Conservation (phyloP, 1,140 invertebrate genomes). For the Chrysoperla carnea region DNA sequence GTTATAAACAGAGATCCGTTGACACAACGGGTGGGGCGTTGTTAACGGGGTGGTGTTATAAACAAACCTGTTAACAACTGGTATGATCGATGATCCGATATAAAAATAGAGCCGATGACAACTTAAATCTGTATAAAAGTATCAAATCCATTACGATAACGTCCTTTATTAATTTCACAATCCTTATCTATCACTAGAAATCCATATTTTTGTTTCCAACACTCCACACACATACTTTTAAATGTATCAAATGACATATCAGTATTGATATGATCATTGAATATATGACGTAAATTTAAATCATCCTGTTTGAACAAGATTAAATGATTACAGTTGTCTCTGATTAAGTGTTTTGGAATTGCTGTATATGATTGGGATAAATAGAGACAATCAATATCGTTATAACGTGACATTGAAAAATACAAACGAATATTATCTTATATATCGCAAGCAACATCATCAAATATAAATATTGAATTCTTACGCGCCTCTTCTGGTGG, state of each 20-base stretch:
- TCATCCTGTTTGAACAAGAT: conserved; percentile 5
- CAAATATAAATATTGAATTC: too few species aligned
- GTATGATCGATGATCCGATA: background rate
- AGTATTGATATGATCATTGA: conserved; percentile 5
- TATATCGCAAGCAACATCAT: too few species aligned
- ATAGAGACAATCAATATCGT: too few species aligned
- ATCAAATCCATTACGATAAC: conserved; percentile 8
- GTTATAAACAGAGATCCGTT: background rate
- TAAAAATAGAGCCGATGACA: too few species aligned
- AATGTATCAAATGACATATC: conserved; percentile 9
- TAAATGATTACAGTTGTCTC: conserved; percentile 6
- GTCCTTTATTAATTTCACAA: conserved; percentile 7
- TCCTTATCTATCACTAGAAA: conserved; percentile 10
- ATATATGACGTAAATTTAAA: conserved; percentile 6
- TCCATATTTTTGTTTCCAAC: conserved; percentile 7
- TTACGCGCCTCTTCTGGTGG: too few species aligned
- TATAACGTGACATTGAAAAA: too few species aligned
- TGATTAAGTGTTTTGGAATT: conserved; percentile 5
- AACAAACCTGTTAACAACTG: background rate
- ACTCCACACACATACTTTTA: conserved; percentile 7
- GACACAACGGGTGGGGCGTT: too few species aligned
- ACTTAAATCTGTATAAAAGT: background rate
- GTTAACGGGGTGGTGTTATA: background rate
- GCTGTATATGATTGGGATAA: too few species aligned
- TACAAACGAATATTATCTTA: too few species aligned